Evolutionary conservation across 2,797 vertebrate genomes (phyloP).

Genomic region (Coracias cyanogaster): DNA sequence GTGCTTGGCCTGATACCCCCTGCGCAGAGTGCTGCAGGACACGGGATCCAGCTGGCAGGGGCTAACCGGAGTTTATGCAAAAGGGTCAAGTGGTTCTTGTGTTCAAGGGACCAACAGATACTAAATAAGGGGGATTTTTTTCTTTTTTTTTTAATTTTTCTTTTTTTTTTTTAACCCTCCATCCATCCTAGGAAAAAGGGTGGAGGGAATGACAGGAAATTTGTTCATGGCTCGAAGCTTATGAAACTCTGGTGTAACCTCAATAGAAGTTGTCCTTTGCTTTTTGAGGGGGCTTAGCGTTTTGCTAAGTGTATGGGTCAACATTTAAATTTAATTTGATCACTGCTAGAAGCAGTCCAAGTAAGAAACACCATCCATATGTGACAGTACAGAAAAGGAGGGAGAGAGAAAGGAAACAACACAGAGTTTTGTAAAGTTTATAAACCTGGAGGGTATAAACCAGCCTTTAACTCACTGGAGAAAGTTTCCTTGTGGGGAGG

Average conservation of each 20-base stretch:
- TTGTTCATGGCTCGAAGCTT: background rate
- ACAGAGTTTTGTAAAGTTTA: background rate
- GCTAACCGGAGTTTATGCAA: slow-evolving; percentile 36
- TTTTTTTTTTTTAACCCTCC: fast-evolving
- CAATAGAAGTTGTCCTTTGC: background rate
- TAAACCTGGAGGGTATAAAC: background rate
- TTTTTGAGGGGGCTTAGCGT: background rate
- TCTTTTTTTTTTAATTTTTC: background rate
- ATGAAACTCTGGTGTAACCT: background rate
- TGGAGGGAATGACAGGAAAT: background rate
- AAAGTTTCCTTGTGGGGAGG: background rate
- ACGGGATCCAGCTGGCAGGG: slow-evolving; percentile 38
- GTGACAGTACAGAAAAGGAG: background rate
- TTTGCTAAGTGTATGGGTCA: background rate
- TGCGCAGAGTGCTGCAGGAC: background rate
- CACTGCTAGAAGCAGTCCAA: background rate
- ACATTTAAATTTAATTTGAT: background rate
- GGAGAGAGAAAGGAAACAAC: background rate
- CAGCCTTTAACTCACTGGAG: background rate
- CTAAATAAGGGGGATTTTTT: background rate
- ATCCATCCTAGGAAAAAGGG: background rate
- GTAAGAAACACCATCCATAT: background rate
- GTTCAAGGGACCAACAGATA: slow-evolving; percentile 27
- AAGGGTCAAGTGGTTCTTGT: slow-evolving; percentile 65
- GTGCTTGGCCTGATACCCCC: background rate